phyloP scores from a whole-genome alignment of 2,888 invertebrate species.

The Drosophila setosimentum region DNA sequence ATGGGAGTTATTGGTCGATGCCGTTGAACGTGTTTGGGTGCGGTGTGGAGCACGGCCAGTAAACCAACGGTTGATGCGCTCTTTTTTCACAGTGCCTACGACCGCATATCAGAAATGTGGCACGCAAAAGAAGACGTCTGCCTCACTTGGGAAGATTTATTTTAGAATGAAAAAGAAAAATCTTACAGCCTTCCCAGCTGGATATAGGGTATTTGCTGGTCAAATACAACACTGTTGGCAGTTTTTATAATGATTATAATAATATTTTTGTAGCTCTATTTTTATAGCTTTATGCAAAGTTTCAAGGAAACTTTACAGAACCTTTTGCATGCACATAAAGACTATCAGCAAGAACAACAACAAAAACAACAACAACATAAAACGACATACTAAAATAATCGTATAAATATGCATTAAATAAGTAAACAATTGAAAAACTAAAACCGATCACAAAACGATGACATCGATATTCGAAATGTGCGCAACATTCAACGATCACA shows the following conservation, averaged over 20 bases:
- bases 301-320: slow-evolving; percentile 65
- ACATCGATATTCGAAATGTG: background rate
- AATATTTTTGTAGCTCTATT: slow-evolving; percentile 17
- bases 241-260: background rate
- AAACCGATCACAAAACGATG: slow-evolving; percentile 2
- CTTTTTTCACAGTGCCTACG: background rate
- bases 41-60: slow-evolving; percentile 29
- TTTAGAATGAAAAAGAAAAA: background rate
- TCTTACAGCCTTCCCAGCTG: background rate
- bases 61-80: slow-evolving; percentile 55
- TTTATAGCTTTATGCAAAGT: slow-evolving; percentile 62
- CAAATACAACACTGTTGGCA: background rate
- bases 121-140: background rate
- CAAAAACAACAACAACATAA: background rate
- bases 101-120: background rate
- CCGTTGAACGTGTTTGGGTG: slow-evolving; percentile 4
- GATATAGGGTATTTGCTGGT: background rate
- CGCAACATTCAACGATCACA: background rate
- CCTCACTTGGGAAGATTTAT: background rate
- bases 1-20: background rate
- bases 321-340: slow-evolving; percentile 42
- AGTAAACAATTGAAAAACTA: slow-evolving; percentile 16
- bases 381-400: background rate
- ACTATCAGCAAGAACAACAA: slow-evolving; percentile 13
- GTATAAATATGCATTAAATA: background rate